phyloP scores from a whole-genome alignment of 2,113 vertebrate species.

The Cheirogaleus medius region DNA sequence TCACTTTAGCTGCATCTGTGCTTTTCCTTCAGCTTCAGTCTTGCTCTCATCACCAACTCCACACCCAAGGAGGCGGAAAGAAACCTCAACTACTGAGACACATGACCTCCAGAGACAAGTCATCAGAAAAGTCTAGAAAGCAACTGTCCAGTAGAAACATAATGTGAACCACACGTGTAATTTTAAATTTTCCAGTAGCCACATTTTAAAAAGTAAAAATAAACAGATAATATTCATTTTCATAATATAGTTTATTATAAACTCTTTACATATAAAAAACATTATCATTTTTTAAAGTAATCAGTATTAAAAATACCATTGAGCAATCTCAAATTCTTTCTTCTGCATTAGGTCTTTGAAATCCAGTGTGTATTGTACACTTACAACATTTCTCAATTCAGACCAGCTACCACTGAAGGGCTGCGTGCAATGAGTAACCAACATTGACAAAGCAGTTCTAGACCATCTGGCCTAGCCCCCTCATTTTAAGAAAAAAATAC shows the following conservation, averaged over 20 bases:
- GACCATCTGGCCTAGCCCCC: fast-evolving
- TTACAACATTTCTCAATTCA: neutral
- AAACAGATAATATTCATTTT: neutral
- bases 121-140: neutral
- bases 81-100: neutral
- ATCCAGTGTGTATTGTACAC: fast-evolving
- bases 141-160: neutral
- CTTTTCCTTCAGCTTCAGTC: neutral
- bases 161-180: neutral
- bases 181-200: neutral
- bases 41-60: neutral
- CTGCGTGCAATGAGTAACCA: fast-evolving
- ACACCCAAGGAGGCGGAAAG: neutral
- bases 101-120: neutral
- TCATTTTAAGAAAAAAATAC: neutral
- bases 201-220: neutral
- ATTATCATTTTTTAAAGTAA: neutral
- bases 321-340: neutral
- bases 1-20: fast-evolving
- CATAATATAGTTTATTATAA: neutral
- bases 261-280: no score
- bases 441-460: neutral
- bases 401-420: no score
- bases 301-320: neutral
- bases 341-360: neutral